Percentiles rank a stretch among this genome's conserved stretches.
phyloP scores from a whole-genome alignment of 2,797 vertebrate genomes.

The Cossypha heuglini region DNA sequence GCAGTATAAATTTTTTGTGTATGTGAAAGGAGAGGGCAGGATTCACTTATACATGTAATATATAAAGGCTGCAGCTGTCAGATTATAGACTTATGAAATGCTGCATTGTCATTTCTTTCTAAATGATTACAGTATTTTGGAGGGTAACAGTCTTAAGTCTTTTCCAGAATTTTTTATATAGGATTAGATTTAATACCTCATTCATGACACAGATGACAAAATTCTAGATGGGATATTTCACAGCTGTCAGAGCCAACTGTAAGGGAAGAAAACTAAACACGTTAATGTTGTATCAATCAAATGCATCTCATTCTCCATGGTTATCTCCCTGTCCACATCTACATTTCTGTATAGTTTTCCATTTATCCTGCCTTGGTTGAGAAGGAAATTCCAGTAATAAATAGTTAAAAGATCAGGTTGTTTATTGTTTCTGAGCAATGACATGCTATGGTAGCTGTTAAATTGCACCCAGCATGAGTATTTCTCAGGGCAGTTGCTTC shows the following conservation, averaged over 20 bases:
- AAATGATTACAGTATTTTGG: neutral
- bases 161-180: neutral
- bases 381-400: neutral
- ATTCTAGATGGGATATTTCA: neutral
- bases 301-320: neutral
- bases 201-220: neutral
- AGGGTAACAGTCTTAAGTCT: neutral
- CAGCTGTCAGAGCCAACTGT: neutral
- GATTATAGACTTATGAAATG: neutral
- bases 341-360: neutral
- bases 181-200: neutral
- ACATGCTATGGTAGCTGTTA: neutral
- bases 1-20: neutral
- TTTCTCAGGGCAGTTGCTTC: neutral
- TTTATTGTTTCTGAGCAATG: neutral
- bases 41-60: neutral
- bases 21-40: neutral
- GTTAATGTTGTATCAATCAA: neutral
- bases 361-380: neutral
- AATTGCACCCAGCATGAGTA: neutral
- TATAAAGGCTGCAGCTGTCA: neutral
- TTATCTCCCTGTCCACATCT: neutral
- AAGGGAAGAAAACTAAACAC: neutral
- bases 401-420: neutral
- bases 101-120: neutral